A percentile compares a stretch with the other conserved stretches of the same genome.
phyloP scores from a whole-genome alignment of 2,888 invertebrate species.

The Herminia tarsipennalis region DNA sequence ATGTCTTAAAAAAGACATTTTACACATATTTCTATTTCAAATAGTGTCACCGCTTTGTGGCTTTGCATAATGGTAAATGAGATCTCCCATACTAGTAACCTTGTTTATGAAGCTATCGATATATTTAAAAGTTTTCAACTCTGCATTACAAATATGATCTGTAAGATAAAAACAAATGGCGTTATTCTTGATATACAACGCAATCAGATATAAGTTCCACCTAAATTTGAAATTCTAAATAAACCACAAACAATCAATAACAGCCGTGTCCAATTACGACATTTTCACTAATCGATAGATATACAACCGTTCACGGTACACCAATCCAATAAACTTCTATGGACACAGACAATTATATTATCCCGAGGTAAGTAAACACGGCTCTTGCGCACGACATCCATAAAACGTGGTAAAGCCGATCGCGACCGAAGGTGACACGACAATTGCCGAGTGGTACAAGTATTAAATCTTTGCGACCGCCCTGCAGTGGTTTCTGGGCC shows the following conservation, averaged over 20 bases:
- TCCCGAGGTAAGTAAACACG: constrained; percentile 36
- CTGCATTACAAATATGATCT: not conserved
- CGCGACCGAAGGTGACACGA: constrained; percentile 57
- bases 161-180: not conserved
- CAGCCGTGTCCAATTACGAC: constrained; percentile 36
- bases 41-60: too few species aligned
- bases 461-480: constrained; percentile 48
- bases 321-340: constrained; percentile 48
- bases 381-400: constrained; percentile 62
- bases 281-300: constrained; percentile 45
- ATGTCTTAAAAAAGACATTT: too few species aligned
- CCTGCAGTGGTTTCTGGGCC: constrained; percentile 3
- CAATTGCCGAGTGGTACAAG: constrained; percentile 55
- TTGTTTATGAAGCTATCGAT: too few species aligned
- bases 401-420: constrained; percentile 58
- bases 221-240: constrained; percentile 2
- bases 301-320: constrained; percentile 35
- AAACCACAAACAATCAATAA: constrained; percentile 24
- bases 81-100: too few species aligned
- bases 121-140: too few species aligned
- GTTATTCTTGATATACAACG: not conserved
- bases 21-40: too few species aligned
- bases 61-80: too few species aligned
- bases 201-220: not conserved
- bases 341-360: constrained; percentile 59